Evolutionary conservation across 2,797 vertebrate species (phyloP), one percentile per base, ranked within the genome.

Genomic region (Meda fulgida): DNA sequence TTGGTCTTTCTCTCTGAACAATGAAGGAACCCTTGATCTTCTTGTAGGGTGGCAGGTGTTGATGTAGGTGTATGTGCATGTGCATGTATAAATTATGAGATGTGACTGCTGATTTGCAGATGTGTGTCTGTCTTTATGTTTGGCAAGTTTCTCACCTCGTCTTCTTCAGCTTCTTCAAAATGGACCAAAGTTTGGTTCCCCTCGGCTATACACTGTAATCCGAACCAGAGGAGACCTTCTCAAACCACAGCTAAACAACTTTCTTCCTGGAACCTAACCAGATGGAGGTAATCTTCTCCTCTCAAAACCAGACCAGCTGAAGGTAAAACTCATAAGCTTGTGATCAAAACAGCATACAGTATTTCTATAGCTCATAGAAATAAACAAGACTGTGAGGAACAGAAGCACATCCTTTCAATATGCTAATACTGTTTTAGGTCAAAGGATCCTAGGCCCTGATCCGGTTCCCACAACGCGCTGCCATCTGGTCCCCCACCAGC

Each of bases 1-100:
- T 60, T 60, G 23, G 38, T 63, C 84, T 82, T 87, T 78, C 67
- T 76, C 67, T 81, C 79, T 58, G 43, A 71, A 86, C 82, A 87
- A 75, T 65, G 65, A 40, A 78, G 36, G 75, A 46, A 66, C 69
- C 26, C 75, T 63, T 81, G 86, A 84, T 84, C 46, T 84, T 67
- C 63, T 55, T 29, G 23, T 26, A 80, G 76, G 36, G n/a, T 80
- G 81, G 72, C 82, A 88, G 86, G 78, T 77, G 46, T 71, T 43
- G 18, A 58, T 78, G 66, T 48, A 70, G 13, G 69, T 65, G 16
- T 40, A 34, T 80, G 38, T 67, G 60, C 18, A 34, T 80, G 38
- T 67, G 60, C 18, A 77, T 84, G 43, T 69, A 55, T 84, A 40
- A 84, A 23, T 69, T 77, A 77, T 77, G 18, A 11, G 60, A 63